phyloP scores from a whole-genome alignment of 2,888 invertebrate genomes.

The Agriotes lineatus region DNA sequence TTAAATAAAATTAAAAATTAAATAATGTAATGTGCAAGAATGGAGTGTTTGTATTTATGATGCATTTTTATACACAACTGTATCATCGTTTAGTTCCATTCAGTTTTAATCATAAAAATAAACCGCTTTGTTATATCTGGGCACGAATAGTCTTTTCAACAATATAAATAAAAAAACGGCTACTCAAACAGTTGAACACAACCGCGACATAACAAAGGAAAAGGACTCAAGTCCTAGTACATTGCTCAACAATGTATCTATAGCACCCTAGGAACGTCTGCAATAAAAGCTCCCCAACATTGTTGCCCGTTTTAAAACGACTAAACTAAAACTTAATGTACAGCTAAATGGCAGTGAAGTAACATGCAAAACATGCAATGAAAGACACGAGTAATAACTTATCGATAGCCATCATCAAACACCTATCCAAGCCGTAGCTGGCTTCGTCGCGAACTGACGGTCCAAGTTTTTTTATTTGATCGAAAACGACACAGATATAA shows the following conservation, averaged over 20 bases:
- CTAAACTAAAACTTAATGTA: slow-evolving; percentile 3
- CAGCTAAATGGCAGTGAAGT: slow-evolving; percentile 23
- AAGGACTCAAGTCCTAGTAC: neutral
- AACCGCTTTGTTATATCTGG: slow-evolving; percentile 10
- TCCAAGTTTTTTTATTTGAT: slow-evolving; percentile 4
- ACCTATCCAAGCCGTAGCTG: too few species aligned
- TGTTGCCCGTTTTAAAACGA: neutral
- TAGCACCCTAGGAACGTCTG: slow-evolving; percentile 18
- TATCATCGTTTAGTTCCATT: too few species aligned
- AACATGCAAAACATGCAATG: slow-evolving; percentile 14
- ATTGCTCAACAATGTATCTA: neutral
- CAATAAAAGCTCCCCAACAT: neutral
- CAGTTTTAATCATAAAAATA: too few species aligned
- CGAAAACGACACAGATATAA: neutral
- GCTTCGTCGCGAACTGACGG: neutral
- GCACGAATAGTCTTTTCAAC: slow-evolving; percentile 15
- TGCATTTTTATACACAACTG: too few species aligned
- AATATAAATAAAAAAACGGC: neutral
- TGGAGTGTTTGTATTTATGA: too few species aligned
- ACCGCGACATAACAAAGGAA: slow-evolving; percentile 1
- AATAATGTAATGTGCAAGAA: too few species aligned
- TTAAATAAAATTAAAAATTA: too few species aligned
- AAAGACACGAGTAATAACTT: slow-evolving; percentile 18
- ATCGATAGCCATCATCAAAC: too few species aligned
- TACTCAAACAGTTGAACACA: slow-evolving; percentile 21